phyloP scores from a whole-genome alignment of 2,888 invertebrate genomes.

The Drosophila merina region DNA sequence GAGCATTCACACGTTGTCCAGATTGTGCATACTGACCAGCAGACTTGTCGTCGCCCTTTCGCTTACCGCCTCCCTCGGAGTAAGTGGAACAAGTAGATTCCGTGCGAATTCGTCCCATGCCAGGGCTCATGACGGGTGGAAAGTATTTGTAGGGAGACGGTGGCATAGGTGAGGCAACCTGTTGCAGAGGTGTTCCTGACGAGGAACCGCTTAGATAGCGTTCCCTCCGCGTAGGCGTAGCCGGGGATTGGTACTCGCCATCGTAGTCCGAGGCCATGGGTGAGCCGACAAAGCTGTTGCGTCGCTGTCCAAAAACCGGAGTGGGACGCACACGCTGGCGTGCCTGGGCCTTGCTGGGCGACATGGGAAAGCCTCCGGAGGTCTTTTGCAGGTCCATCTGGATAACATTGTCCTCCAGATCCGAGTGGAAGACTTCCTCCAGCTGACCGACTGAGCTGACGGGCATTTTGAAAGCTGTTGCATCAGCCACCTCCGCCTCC shows the following conservation, averaged over 20 bases:
- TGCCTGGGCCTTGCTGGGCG: slow-evolving; percentile 86
- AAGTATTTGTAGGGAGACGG: slow-evolving; percentile 66
- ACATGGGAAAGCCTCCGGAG: slow-evolving; percentile 69
- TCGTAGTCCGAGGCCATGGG: slow-evolving; percentile 63
- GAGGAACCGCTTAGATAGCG: slow-evolving; percentile 77
- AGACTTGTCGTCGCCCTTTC: slow-evolving; percentile 83
- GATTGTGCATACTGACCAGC: slow-evolving; percentile 84
- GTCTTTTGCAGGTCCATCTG: slow-evolving; percentile 81
- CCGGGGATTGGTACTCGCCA: slow-evolving; percentile 60
- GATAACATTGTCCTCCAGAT: slow-evolving; percentile 81
- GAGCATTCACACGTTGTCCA: slow-evolving; percentile 83
- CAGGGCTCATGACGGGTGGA: slow-evolving; percentile 66
- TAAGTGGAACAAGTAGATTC: slow-evolving; percentile 83
- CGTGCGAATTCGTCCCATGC: slow-evolving; percentile 81
- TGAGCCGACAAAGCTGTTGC: slow-evolving; percentile 87
- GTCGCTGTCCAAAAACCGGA: slow-evolving; percentile 87
- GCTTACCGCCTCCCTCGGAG: slow-evolving; percentile 75
- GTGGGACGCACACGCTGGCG: slow-evolving; percentile 88
- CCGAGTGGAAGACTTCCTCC: slow-evolving; percentile 77
- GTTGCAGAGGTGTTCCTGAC: slow-evolving; percentile 48
- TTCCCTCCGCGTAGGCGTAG: slow-evolving; percentile 71
- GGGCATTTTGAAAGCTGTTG: slow-evolving; percentile 76
- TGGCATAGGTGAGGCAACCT: slow-evolving; percentile 53
- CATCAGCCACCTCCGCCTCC: slow-evolving; percentile 44
- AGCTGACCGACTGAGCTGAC: slow-evolving; percentile 55